Conservation (phyloP, 2,113 vertebrate species). For the Hippocampus barbouri region DNA sequence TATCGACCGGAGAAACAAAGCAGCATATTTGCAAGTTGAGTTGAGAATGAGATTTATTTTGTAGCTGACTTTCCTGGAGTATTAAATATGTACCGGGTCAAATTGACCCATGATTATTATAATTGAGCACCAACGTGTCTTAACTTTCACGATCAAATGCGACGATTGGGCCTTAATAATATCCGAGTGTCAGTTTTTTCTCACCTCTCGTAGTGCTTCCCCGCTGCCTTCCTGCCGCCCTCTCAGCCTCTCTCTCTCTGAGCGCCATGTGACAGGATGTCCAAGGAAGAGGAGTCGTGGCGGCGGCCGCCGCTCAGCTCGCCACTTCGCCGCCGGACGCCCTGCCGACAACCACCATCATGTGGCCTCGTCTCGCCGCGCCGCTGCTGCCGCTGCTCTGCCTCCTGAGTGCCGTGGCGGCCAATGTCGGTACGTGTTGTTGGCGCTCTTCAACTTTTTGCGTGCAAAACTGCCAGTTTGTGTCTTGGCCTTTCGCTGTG, state of each 20-base stretch:
- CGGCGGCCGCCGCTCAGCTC: background rate
- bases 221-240: slow-evolving; percentile 12
- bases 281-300: slow-evolving; percentile 22
- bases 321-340: background rate
- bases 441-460: background rate
- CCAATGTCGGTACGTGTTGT: slow-evolving; percentile 54
- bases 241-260: slow-evolving; percentile 1
- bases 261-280: slow-evolving; percentile 62
- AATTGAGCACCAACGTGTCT: too few species aligned
- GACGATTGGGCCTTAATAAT: background rate
- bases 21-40: background rate
- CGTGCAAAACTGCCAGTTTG: background rate
- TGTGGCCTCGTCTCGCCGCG: slow-evolving; percentile 1
- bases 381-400: slow-evolving; percentile 46
- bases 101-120: background rate
- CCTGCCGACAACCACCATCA: slow-evolving; percentile 1
- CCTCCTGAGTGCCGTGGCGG: slow-evolving; percentile 49
- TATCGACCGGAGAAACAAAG: background rate
- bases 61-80: background rate
- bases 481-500: too few species aligned
- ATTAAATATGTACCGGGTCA: background rate
- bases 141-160: background rate
- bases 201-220: background rate
- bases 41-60: background rate
- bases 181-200: background rate